A percentile compares a stretch with the other conserved stretches of the same genome.
Evolutionary conservation across 2,797 vertebrate species (phyloP).

Genomic region (Cephalopachus bancanus): DNA sequence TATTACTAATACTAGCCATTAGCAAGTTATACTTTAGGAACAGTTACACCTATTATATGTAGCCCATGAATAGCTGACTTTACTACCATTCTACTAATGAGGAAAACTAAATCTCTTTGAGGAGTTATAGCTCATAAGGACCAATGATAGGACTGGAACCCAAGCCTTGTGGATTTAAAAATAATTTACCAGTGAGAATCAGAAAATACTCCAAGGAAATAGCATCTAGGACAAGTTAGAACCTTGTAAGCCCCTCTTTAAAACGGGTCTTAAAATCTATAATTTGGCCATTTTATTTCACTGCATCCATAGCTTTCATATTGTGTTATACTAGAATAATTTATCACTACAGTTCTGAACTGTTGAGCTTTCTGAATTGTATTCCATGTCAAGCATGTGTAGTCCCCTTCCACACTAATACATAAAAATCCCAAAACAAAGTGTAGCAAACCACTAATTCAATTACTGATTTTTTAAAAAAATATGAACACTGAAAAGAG

Average conservation of each 20-base stretch:
- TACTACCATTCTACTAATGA: background rate
- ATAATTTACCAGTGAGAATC: background rate
- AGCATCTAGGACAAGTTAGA: slow-evolving; percentile 4
- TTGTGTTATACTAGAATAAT: background rate
- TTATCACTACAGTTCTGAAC: background rate
- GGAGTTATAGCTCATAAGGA: background rate
- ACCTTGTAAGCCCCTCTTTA: background rate
- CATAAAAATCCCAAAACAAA: slow-evolving; percentile 6
- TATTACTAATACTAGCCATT: background rate
- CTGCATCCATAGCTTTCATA: background rate
- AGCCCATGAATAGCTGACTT: background rate
- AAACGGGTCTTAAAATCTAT: background rate
- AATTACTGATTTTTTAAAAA: background rate
- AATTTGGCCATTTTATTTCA: slow-evolving; percentile 11
- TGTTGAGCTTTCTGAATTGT: background rate
- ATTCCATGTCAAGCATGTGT: slow-evolving; percentile 35
- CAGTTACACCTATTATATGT: slow-evolving; percentile 44
- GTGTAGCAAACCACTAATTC: background rate
- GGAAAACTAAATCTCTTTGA: slow-evolving; percentile 37
- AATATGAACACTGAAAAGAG: slow-evolving; percentile 19
- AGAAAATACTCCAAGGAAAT: slow-evolving; percentile 4
- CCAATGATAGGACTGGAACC: background rate
- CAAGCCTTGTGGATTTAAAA: slow-evolving; percentile 37
- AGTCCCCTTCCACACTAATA: background rate
- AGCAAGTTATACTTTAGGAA: slow-evolving; percentile 40